Percentiles rank a stretch among this genome's conserved stretches.
Evolutionary conservation across 1,140 invertebrate genomes (phyloP).

Genomic region (Nasonia vitripennis): DNA sequence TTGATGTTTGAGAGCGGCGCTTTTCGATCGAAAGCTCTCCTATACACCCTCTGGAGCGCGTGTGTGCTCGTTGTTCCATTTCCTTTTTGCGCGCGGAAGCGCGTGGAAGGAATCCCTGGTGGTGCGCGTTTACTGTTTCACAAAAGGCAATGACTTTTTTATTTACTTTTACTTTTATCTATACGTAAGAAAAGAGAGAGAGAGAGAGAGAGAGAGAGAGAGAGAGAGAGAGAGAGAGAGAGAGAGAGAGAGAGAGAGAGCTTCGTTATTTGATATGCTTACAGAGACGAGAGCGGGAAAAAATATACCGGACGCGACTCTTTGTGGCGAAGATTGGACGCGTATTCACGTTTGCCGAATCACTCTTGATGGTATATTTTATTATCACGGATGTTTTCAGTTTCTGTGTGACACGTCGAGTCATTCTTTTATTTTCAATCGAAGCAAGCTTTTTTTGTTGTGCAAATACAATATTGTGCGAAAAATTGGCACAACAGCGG

Average conservation of each 20-base stretch:
- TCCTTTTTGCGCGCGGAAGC: not conserved
- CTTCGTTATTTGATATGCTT: not conserved
- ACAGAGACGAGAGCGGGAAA: not conserved
- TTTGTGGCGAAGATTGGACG: not conserved
- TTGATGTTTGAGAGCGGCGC: not conserved
- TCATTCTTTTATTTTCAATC: not conserved
- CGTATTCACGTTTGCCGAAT: not conserved
- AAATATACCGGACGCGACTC: not conserved
- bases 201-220: not conserved
- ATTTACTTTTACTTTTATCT: not conserved
- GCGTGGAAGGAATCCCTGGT: too few relatives aligned
- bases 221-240: not conserved
- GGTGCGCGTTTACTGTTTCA: not conserved
- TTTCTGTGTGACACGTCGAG: not conserved
- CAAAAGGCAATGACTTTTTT: not conserved
- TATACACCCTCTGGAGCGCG: not conserved
- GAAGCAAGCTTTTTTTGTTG: too few relatives aligned
- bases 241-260: not conserved
- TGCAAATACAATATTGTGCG: too few relatives aligned
- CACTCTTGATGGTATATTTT: not conserved
- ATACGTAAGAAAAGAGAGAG: not conserved
- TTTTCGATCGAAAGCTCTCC: not conserved
- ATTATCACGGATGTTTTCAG: not conserved
- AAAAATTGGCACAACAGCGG: not conserved
- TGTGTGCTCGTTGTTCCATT: not conserved